Base-by-base conservation (phyloP, 2,797 vertebrate genomes). In the Crocodylus rhombifer region DNA sequence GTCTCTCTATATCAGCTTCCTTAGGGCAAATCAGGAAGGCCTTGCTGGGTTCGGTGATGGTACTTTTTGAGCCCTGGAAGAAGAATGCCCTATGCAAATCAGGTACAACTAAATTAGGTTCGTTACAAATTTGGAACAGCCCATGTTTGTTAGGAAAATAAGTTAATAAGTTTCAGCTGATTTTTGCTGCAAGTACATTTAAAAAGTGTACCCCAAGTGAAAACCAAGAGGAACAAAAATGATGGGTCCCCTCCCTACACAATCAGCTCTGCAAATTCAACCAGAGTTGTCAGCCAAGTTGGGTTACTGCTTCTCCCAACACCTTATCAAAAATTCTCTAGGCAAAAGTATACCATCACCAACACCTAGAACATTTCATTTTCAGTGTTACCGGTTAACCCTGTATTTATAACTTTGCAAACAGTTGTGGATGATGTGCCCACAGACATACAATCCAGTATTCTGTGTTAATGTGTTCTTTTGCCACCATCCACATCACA, bases 71-170 rank as follows among this genome's bases (percentile, higher is more conserved):
- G 75, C 83, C 78, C 87, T 25, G 55, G 15, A 82, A 77, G 77
- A 87, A 74, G 51, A 93, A 81, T 92, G 42, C 87, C 81, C 65
- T 87, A 76, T 55, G 36, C 0, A 1, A 55, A 73, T 26, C 62
- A 73, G 51, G 78, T 65, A 91, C 89, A 87, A 83, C 9, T 86
- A 81, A 92, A 78, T 55, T 55, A 86, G 58, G 86, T 91, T 93
- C 71, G 83, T 81, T 87, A 63, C 62, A 91, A 80, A 85, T 74
- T 85, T 85, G 36, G 75, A 91, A 87, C 78, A 56, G 61, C 55
- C 28, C 20, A 11, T 85, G 76, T 91, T 93, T 87, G 80, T 82
- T 58, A 78, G 80, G 87, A 87, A 76, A 85, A 42, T 83, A 30
- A 30, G 0, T 20, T 89, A 62, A 87, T 75, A 63, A 65, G 30